phyloP scores from a whole-genome alignment of 2,797 vertebrate genomes.

The Brachyalestes nurse region DNA sequence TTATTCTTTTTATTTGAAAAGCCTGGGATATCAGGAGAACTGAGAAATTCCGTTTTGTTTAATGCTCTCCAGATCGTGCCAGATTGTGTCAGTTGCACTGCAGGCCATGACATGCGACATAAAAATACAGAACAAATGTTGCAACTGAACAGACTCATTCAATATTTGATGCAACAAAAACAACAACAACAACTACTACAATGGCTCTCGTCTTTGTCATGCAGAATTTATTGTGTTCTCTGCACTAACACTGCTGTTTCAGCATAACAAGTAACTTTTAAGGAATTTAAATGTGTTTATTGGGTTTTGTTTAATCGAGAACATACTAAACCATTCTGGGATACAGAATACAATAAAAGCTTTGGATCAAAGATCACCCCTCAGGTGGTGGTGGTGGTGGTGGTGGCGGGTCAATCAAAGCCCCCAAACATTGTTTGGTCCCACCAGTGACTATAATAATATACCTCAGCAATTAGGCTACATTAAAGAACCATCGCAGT shows the following conservation, averaged over 20 bases:
- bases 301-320: not conserved
- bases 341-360: no score
- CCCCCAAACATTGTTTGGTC: no score
- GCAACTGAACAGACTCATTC: not conserved
- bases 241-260: not conserved
- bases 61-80: not conserved
- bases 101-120: not conserved
- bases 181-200: not conserved
- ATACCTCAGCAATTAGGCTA: no score
- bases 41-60: not conserved
- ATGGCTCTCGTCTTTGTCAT: not conserved
- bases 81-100: not conserved
- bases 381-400: no score
- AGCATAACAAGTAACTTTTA: not conserved
- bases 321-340: not conserved
- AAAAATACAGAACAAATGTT: not conserved
- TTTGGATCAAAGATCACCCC: no score
- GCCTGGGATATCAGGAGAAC: not conserved
- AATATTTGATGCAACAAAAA: conserved; percentile 9
- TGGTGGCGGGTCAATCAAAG: no score
- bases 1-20: no score
- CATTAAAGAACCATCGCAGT: no score
- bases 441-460: no score
- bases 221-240: not conserved
- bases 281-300: not conserved